These are phyloP conservation scores for Phyllostomus hastatus DNA, from an alignment of 2,113 vertebrate genomes.

Conservation along the genomic window DNA sequence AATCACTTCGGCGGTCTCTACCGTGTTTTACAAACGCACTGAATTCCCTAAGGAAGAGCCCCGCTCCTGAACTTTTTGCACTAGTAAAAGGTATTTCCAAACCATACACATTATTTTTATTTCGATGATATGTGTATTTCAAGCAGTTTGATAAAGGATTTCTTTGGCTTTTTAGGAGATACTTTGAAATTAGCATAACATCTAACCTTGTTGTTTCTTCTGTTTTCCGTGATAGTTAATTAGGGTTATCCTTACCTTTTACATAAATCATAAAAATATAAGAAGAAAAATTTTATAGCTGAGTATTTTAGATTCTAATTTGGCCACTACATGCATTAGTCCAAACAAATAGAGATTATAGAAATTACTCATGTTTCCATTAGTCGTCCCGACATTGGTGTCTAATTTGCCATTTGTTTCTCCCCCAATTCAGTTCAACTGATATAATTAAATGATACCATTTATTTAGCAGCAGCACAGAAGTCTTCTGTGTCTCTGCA, in stretches of 20 bases:
- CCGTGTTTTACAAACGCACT: neutral
- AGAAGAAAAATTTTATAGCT: neutral
- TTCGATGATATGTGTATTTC: neutral
- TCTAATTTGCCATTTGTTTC: neutral
- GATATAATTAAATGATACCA: neutral
- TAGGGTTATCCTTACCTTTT: neutral
- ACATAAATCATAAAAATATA: slow-evolving; percentile 19
- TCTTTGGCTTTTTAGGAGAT: neutral
- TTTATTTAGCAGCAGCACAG: neutral
- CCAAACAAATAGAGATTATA: neutral
- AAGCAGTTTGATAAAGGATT: neutral
- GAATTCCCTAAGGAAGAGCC: neutral
- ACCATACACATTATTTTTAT: neutral
- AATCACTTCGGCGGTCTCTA: slow-evolving; percentile 22
- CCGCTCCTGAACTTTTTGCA: neutral
- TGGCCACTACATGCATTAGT: neutral
- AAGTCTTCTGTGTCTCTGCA: neutral
- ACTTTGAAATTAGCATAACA: neutral
- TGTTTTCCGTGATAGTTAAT: neutral
- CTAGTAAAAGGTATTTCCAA: neutral
- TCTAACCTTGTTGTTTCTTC: neutral
- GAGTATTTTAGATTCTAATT: slow-evolving; percentile 20
- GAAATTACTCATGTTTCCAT: neutral
- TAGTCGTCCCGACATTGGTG: neutral
- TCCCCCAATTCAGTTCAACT: slow-evolving; percentile 16